phyloP scores from a whole-genome alignment of 1,140 invertebrate species.

The Cotesia vestalis region DNA sequence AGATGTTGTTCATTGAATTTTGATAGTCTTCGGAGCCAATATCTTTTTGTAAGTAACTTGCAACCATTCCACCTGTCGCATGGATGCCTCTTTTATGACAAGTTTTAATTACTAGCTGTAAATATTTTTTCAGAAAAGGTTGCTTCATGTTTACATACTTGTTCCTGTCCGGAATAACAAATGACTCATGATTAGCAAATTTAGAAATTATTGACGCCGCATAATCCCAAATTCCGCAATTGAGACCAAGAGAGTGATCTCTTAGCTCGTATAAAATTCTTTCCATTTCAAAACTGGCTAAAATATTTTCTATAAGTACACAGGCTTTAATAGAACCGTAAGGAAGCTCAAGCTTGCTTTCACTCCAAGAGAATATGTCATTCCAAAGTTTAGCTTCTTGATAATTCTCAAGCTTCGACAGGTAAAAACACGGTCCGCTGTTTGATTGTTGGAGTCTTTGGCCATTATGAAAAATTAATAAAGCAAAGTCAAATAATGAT shows the following conservation, averaged over 20 bases:
- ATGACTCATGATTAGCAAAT: constrained; percentile 68
- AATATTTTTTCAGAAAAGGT: constrained; percentile 73
- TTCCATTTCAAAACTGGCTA: constrained; percentile 76
- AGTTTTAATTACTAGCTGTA: constrained; percentile 70
- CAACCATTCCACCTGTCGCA: constrained; percentile 79
- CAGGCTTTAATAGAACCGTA: constrained; percentile 75
- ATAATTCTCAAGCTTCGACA: constrained; percentile 75
- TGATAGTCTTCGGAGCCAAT: constrained; percentile 51
- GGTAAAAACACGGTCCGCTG: constrained; percentile 74
- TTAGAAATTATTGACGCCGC: constrained; percentile 76
- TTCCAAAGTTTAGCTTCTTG: constrained; percentile 76
- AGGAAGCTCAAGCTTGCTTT: constrained; percentile 68
- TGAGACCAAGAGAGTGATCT: constrained; percentile 76
- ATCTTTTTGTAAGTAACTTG: constrained; percentile 66
- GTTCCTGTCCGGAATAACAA: constrained; percentile 75
- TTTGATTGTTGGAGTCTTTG: constrained; percentile 63
- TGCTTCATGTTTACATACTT: constrained; percentile 74
- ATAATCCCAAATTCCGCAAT: constrained; percentile 83
- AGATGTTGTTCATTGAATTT: constrained; percentile 60
- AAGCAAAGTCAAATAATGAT: constrained; percentile 74
- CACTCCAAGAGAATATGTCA: constrained; percentile 76
- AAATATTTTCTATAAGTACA: constrained; percentile 78
- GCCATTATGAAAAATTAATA: constrained; percentile 75
- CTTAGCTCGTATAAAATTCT: constrained; percentile 74
- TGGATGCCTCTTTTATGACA: constrained; percentile 72